Evolutionary conservation across 2,888 invertebrate genomes (phyloP).

Genomic region (Drosophila antonietae): DNA sequence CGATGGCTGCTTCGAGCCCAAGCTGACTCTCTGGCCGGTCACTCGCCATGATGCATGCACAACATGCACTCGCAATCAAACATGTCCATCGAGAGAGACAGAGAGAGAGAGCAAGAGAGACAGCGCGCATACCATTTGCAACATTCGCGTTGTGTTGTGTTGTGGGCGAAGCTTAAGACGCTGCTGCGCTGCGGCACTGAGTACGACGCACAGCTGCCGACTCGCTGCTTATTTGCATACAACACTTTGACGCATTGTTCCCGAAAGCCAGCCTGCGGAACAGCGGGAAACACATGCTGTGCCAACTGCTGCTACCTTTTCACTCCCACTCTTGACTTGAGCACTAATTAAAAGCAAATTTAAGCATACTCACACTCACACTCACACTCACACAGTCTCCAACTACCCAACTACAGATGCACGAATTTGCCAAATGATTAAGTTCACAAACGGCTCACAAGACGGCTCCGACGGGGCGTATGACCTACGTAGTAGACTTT

Average conservation of each 20-base stretch:
- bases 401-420: slow-evolving; percentile 16
- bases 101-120: slow-evolving; percentile 16
- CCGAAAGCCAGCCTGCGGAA: slow-evolving; percentile 24
- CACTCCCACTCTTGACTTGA: slow-evolving; percentile 23
- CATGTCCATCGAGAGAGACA: slow-evolving; percentile 55
- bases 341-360: slow-evolving; percentile 74
- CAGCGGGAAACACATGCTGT: slow-evolving; percentile 42
- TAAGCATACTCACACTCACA: slow-evolving; percentile 46
- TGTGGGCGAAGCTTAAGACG: slow-evolving; percentile 27
- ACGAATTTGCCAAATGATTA: slow-evolving; percentile 66
- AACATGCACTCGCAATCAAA: slow-evolving; percentile 73
- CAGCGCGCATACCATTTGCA: slow-evolving; percentile 45
- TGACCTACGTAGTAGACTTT: slow-evolving; percentile 30
- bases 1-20: slow-evolving; percentile 1
- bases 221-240: slow-evolving; percentile 60
- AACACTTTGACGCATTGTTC: slow-evolving; percentile 73
- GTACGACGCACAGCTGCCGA: slow-evolving; percentile 6
- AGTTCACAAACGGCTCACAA: slow-evolving; percentile 44
- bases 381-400: slow-evolving; percentile 1
- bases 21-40: slow-evolving; percentile 41
- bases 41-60: slow-evolving; percentile 62
- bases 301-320: slow-evolving; percentile 30
- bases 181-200: background rate
- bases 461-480: slow-evolving; percentile 41
- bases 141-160: slow-evolving; percentile 24